Base-by-base conservation (phyloP, 2,888 invertebrate species). In the Dilophus febrilis region DNA sequence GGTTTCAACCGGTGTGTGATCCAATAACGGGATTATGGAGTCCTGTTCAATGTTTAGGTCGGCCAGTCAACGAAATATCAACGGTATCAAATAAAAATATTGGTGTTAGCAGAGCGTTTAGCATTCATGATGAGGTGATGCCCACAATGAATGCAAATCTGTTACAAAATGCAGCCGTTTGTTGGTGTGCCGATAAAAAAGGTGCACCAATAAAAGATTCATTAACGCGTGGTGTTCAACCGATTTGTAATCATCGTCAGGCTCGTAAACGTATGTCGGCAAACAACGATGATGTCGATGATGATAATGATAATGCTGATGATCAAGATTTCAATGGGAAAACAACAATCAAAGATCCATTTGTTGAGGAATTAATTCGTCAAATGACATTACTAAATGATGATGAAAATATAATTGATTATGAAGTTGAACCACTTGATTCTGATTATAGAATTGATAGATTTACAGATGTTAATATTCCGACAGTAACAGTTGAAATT, bases 121-220 rank as follows among this genome's bases (percentile, higher is more conserved):
- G 46, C 1, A 36, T 52, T 2, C 39, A 43, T 13, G 10, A 13
- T 5, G 31, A 39, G 2, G 14, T 28, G 13, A 22, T n/a, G 5
- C 42, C 34, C 13, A 16, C 35, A 1, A 45, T 46, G 28, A 50
- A 51, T 0, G 67, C 77, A 52, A n/a, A n/a, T n/a, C n/a, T n/a
- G n/a, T 22, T 22, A 22, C 22, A 22, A 22, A 22, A 22, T 8
- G 22, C 5, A 6, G 83, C 82, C 4, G 81, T 87, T 1, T 87
- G 86, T 52, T 87, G 87, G 87, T 87, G 87, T 56, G 85, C 86
- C 2, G 80, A 79, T 50, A 76, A 77, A 28, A 75, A 77, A 48
- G 86, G 86, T 1, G 82, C 83, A 47, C 82, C 84, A 0, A 61
- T 84, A 2, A 84, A 84, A 56, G 85, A 85, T 2, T 79, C 84